Evolutionary conservation across 2,888 invertebrate species (phyloP), one percentile per base, ranked within the genome.

Genomic region (Rhamnusium bicolor): DNA sequence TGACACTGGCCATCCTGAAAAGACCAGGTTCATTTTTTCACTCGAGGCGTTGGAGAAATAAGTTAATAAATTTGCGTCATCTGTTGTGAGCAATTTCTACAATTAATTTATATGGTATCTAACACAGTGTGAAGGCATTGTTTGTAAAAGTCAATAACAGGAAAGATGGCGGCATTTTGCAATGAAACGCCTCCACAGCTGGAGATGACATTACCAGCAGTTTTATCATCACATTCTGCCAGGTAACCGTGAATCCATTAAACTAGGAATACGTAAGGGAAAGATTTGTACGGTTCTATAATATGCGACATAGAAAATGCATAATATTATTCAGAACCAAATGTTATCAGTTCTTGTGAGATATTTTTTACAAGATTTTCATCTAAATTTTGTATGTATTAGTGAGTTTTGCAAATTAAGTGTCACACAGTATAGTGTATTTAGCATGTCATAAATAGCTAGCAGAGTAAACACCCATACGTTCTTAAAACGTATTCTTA

Each of bases 91-190:
- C 61, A 61, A 61, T 46, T 61, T 46, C 61, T 61, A 61, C 61
- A 61, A 61, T 61, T 61, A 61, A 61, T 61, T 61, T 40, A 46
- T 61, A 40, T 61, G 61, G 46, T 68, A 73, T 40, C 27, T 24
- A 29, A 51, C 61, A 69, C 58, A 62, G 47, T 51, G 69, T 51
- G 72, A 63, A 56, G 66, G 73, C 74, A 74, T 74, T 74, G 74
- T 74, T 71, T 67, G 74, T 65, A 49, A 62, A 74, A 74, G 74
- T 74, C 74, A 62, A 74, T 74, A 74, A 16, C 67, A 71, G 68
- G 60, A 40, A 72, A 72, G 72, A 69, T 69, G 72, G 72, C 69
- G 69, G 63, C 46, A 47, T 61, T 69, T 72, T 29, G 69, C 47
- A 54, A 68, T 46, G 56, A 56, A 63, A 68, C 54, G 63, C 72